These are phyloP conservation scores for Drosophila santomea DNA, from an alignment of 1,140 invertebrate genomes.

Conservation along the genomic window DNA sequence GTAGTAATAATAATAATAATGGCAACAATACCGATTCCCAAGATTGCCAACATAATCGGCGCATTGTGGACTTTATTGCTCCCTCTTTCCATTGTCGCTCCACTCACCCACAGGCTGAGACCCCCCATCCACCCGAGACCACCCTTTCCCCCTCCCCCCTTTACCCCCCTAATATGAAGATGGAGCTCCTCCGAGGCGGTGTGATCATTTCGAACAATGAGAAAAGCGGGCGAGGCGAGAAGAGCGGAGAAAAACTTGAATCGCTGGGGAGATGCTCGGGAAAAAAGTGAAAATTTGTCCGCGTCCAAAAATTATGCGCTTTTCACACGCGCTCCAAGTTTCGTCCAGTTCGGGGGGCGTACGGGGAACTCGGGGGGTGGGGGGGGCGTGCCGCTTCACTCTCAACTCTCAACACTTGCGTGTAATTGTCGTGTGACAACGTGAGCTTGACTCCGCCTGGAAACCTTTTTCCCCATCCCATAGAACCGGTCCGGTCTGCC, in stretches of 20 bases:
- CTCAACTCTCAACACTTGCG: constrained; percentile 61
- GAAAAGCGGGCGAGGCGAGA: too few species aligned
- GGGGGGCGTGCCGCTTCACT: constrained; percentile 22
- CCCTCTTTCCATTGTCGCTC: constrained; percentile 50
- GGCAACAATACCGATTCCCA: constrained; percentile 56
- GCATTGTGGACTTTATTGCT: constrained; percentile 75
- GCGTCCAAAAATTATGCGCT: constrained; percentile 84
- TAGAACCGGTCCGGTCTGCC: constrained; percentile 59
- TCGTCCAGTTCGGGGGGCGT: background rate
- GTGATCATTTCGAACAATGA: constrained; percentile 41
- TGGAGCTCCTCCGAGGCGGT: constrained; percentile 23
- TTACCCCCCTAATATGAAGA: too few species aligned
- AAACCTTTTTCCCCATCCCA: constrained; percentile 59
- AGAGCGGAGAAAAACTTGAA: constrained; percentile 14
- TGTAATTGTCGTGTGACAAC: constrained; percentile 64
- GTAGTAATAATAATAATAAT: constrained; percentile 50
- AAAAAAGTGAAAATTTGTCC: constrained; percentile 84
- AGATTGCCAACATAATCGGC: constrained; percentile 80
- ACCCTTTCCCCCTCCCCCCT: background rate
- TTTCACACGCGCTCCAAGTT: constrained; percentile 73
- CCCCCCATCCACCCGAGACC: background rate
- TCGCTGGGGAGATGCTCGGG: constrained; percentile 42
- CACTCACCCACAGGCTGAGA: background rate
- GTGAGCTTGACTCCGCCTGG: constrained; percentile 50
- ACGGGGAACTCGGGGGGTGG: background rate